phyloP scores from a whole-genome alignment of 2,888 invertebrate genomes.

The Eristalis tenax region DNA sequence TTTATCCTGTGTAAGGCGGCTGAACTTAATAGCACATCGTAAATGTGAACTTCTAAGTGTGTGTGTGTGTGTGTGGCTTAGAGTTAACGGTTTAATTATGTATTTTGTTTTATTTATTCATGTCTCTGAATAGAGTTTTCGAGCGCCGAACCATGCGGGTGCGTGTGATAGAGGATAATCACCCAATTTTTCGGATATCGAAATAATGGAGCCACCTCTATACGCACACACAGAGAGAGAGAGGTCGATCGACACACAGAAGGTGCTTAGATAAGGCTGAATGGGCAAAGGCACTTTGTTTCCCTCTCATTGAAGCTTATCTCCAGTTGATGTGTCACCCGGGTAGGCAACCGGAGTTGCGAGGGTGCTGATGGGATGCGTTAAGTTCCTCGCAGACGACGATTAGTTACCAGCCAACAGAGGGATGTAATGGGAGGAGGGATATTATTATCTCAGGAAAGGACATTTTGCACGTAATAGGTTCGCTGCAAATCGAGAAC shows the following conservation, averaged over 20 bases:
- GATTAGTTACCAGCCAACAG: neutral
- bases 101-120: constrained; percentile 65
- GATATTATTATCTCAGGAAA: neutral
- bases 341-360: too few species aligned
- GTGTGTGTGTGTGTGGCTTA: constrained; percentile 7
- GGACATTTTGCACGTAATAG: neutral
- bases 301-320: constrained; percentile 15
- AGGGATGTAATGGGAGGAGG: neutral
- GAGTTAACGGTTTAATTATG: constrained; percentile 69
- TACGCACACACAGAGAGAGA: neutral
- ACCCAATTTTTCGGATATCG: constrained; percentile 59
- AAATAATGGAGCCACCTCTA: constrained; percentile 37
- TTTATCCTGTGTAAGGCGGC: constrained; percentile 28
- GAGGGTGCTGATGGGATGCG: constrained; percentile 4
- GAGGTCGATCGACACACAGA: too few species aligned
- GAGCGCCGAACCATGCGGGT: constrained; percentile 27
- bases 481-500: neutral
- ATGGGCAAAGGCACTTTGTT: neutral
- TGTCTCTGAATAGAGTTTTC: constrained; percentile 17
- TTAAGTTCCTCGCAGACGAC: constrained; percentile 4
- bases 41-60: neutral
- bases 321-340: constrained; percentile 2
- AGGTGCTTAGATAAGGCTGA: neutral
- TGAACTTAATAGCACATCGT: constrained; percentile 47
- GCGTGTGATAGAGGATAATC: constrained; percentile 57